Evolutionary conservation across 2,797 vertebrate genomes (phyloP).

Genomic region (Darevskia nairensis): DNA sequence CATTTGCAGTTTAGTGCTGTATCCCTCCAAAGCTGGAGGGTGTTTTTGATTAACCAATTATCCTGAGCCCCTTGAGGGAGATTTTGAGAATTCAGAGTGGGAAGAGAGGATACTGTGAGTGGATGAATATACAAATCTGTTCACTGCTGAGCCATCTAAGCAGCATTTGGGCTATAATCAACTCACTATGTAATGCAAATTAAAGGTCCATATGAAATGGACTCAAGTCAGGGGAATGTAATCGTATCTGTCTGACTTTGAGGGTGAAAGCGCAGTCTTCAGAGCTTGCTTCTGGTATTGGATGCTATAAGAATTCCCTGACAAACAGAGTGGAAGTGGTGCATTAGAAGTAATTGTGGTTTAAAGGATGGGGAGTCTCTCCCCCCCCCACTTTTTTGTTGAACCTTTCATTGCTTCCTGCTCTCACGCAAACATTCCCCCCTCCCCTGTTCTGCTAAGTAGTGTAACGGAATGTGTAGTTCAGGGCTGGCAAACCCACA

Average conservation of each 20-base stretch:
- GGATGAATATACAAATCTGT: slow-evolving; percentile 42
- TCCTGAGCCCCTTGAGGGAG: slow-evolving; percentile 56
- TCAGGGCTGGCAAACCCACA: not conserved
- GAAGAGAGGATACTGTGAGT: slow-evolving; percentile 54
- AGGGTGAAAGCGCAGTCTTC: not conserved
- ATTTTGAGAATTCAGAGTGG: slow-evolving; percentile 49
- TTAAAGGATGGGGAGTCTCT: not conserved
- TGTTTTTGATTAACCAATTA: slow-evolving; percentile 69
- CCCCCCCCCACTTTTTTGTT: not conserved
- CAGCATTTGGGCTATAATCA: slow-evolving; percentile 26
- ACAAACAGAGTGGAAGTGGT: not conserved
- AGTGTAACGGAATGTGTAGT: not conserved
- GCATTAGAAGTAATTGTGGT: not conserved
- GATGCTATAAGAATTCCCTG: not conserved
- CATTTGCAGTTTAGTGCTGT: slow-evolving; percentile 18
- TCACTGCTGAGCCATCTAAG: slow-evolving; percentile 45
- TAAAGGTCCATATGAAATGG: slow-evolving; percentile 8
- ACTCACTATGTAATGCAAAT: slow-evolving; percentile 38
- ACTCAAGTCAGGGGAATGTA: slow-evolving; percentile 40
- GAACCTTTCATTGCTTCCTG: not conserved
- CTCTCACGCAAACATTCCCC: not conserved
- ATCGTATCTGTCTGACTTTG: slow-evolving; percentile 26
- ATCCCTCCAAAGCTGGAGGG: slow-evolving; percentile 38
- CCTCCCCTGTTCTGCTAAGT: not conserved
- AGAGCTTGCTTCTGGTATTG: slow-evolving; percentile 21